phyloP scores from a whole-genome alignment of 2,797 vertebrate species.

The Miopithecus talapoin region DNA sequence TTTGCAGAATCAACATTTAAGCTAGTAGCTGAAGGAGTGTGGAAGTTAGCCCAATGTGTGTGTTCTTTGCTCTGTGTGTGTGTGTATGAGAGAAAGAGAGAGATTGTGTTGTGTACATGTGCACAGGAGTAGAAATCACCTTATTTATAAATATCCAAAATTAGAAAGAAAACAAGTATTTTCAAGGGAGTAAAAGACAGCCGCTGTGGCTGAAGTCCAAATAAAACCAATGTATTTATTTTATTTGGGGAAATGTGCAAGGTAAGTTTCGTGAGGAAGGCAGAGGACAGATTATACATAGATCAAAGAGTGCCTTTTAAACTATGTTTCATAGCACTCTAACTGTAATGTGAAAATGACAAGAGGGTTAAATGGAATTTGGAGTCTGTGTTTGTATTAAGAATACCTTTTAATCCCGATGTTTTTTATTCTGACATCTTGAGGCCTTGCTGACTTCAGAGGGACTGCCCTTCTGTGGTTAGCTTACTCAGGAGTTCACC shows the following conservation, averaged over 20 bases:
- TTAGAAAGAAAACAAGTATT: background rate
- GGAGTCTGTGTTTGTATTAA: background rate
- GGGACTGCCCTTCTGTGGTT: background rate
- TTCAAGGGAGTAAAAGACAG: background rate
- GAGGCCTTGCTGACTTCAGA: background rate
- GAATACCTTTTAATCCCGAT: background rate
- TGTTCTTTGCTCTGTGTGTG: background rate
- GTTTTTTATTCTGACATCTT: background rate
- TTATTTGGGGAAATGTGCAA: background rate
- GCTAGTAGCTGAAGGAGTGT: background rate
- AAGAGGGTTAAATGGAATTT: background rate
- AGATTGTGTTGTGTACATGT: too few species aligned
- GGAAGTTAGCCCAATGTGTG: background rate
- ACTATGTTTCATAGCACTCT: background rate
- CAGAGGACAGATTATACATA: background rate
- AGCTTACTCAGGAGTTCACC: background rate
- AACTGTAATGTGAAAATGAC: background rate
- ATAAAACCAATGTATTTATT: too few species aligned
- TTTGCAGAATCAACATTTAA: background rate
- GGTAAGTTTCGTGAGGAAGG: background rate
- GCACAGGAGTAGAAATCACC: background rate
- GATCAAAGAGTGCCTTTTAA: background rate
- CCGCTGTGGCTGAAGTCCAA: background rate
- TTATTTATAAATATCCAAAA: background rate
- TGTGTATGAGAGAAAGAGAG: background rate